Percentiles rank a stretch among this genome's conserved stretches.
Evolutionary conservation across 1,140 invertebrate species (phyloP).

Genomic region (Platorchestia sp.): DNA sequence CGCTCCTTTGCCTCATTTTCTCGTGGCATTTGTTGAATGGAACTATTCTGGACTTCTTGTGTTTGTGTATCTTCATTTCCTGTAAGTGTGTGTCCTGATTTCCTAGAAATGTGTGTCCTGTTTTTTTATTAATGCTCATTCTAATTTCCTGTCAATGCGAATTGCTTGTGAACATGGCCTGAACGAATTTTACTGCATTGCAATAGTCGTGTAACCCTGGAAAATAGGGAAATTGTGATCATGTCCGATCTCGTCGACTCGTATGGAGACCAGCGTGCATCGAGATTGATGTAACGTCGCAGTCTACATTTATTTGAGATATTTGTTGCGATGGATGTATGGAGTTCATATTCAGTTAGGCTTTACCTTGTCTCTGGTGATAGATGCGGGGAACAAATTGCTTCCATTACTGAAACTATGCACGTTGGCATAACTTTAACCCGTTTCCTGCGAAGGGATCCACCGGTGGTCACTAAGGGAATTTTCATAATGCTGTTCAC

Average conservation of each 20-base stretch:
- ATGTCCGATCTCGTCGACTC: neutral
- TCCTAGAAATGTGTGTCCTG: neutral
- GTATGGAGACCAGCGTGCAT: neutral
- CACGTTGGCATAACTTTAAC: too few species aligned
- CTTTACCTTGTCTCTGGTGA: neutral
- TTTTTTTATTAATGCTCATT: neutral
- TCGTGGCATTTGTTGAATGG: neutral
- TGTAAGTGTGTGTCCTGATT: neutral
- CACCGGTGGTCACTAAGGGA: too few species aligned
- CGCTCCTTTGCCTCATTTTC: neutral
- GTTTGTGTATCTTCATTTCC: neutral
- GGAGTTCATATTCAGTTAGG: neutral
- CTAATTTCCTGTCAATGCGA: too few species aligned
- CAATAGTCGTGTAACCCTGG: too few species aligned
- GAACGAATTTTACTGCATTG: too few species aligned
- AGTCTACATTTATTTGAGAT: neutral
- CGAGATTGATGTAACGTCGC: too few species aligned
- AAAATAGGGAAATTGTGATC: neutral
- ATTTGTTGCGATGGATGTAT: neutral
- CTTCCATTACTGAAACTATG: too few species aligned
- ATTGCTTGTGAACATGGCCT: too few species aligned
- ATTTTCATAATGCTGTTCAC: too few species aligned
- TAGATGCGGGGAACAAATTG: neutral
- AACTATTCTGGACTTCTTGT: neutral
- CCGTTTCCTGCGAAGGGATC: too few species aligned